phyloP scores from a whole-genome alignment of 2,113 vertebrate genomes.

The Benitochromis conjunctus region DNA sequence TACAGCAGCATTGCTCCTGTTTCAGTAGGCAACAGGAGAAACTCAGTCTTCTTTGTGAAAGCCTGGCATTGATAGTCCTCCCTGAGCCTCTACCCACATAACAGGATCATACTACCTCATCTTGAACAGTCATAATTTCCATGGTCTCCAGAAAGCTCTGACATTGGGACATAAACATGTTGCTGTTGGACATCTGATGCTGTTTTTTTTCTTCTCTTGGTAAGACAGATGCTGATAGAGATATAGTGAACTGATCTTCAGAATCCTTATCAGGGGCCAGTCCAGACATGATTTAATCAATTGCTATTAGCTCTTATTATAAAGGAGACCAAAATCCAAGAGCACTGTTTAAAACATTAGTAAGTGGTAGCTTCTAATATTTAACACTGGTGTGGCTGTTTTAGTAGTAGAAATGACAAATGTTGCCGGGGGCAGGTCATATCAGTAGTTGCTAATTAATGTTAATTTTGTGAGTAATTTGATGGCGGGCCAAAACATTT shows the following conservation, averaged over 20 bases:
- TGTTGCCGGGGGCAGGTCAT: constrained; percentile 1
- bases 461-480: constrained; percentile 21
- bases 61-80: not conserved
- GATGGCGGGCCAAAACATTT: constrained; percentile 10
- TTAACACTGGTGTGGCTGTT: not conserved
- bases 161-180: not conserved
- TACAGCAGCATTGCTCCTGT: not conserved
- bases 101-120: not conserved
- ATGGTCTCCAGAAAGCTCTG: not conserved
- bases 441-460: constrained; percentile 11
- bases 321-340: not conserved
- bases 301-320: not conserved
- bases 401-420: not conserved
- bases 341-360: not conserved
- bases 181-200: not conserved
- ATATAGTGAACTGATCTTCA: not conserved
- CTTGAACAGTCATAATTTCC: not conserved
- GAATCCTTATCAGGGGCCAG: not conserved
- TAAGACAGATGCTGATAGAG: not conserved
- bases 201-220: not conserved
- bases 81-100: not conserved
- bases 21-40: not conserved
- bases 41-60: not conserved
- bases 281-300: not conserved
- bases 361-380: not conserved